These are phyloP conservation scores for Nymphalis polychloros DNA, from an alignment of 2,888 invertebrate genomes.

Conservation along the genomic window DNA sequence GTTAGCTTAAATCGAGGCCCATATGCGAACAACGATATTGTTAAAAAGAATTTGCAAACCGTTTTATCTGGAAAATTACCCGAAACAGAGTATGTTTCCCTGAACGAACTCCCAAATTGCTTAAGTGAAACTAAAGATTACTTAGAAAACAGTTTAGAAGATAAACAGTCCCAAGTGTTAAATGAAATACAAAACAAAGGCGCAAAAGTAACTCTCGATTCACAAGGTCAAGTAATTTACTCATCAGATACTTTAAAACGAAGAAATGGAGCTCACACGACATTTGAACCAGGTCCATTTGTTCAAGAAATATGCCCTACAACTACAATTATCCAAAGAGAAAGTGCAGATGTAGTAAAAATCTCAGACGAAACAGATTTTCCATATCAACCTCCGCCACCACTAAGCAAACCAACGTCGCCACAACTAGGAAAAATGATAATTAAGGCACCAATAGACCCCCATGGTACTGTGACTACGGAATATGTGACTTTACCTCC, in stretches of 20 bases:
- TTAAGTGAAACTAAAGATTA: conserved; percentile 72
- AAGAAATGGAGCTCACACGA: conserved; percentile 90
- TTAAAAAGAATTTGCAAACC: conserved; percentile 83
- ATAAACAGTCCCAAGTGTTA: conserved; percentile 57
- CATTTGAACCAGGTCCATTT: conserved; percentile 93
- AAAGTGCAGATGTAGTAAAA: conserved; percentile 69
- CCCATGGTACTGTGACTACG: conserved; percentile 71
- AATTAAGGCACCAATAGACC: conserved; percentile 79
- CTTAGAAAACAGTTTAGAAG: conserved; percentile 62
- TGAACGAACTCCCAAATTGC: conserved; percentile 88
- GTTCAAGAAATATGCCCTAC: conserved; percentile 84
- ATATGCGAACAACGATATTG: conserved; percentile 86
- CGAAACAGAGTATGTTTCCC: conserved; percentile 89
- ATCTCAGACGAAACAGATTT: conserved; percentile 74
- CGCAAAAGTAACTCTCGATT: conserved; percentile 90
- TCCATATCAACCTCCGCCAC: conserved; percentile 67
- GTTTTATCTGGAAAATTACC: conserved; percentile 82
- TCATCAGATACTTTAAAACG: conserved; percentile 92
- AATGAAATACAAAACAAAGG: conserved; percentile 82
- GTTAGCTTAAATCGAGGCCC: conserved; percentile 66
- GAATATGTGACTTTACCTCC: conserved; percentile 82
- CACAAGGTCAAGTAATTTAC: conserved; percentile 93
- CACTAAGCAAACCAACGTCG: conserved; percentile 80
- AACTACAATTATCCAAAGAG: conserved; percentile 64
- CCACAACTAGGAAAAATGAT: conserved; percentile 85